Evolutionary conservation across 1,140 invertebrate genomes (phyloP).

Genomic region (Magallana gigas): DNA sequence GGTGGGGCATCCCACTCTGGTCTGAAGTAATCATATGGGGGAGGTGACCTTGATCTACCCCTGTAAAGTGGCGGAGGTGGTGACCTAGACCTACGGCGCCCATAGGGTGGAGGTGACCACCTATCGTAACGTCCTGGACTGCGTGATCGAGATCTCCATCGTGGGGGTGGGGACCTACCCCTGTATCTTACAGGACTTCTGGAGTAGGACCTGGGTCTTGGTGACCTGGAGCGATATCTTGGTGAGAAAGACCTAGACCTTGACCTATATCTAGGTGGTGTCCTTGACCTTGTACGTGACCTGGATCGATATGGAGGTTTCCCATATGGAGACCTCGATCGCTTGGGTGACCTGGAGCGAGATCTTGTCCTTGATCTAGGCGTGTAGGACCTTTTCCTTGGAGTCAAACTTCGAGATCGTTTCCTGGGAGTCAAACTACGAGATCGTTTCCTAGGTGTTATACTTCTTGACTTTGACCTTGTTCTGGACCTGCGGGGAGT

Average conservation of each 20-base stretch:
- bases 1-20: conserved; percentile 42
- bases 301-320: conserved; percentile 73
- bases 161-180: conserved; percentile 76
- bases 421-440: conserved; percentile 40
- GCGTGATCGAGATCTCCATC: conserved; percentile 48
- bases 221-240: conserved; percentile 57
- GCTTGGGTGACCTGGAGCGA: conserved; percentile 52
- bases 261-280: conserved; percentile 55
- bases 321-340: conserved; percentile 65
- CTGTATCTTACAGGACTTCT: conserved; percentile 44
- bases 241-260: conserved; percentile 75
- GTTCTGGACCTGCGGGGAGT: conserved; percentile 72
- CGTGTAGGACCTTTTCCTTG: conserved; percentile 50
- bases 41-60: conserved; percentile 46
- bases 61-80: conserved; percentile 30
- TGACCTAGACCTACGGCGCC: conserved; percentile 42
- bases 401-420: conserved; percentile 44
- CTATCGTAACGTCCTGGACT: conserved; percentile 39
- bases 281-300: conserved; percentile 57
- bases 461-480: conserved; percentile 43
- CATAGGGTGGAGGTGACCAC: conserved; percentile 21
- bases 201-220: conserved; percentile 31
- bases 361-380: conserved; percentile 60
- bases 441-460: conserved; percentile 34
- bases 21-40: conserved; percentile 24